Conservation (phyloP, 2,888 invertebrate genomes). For the Bellardia bayeri region DNA sequence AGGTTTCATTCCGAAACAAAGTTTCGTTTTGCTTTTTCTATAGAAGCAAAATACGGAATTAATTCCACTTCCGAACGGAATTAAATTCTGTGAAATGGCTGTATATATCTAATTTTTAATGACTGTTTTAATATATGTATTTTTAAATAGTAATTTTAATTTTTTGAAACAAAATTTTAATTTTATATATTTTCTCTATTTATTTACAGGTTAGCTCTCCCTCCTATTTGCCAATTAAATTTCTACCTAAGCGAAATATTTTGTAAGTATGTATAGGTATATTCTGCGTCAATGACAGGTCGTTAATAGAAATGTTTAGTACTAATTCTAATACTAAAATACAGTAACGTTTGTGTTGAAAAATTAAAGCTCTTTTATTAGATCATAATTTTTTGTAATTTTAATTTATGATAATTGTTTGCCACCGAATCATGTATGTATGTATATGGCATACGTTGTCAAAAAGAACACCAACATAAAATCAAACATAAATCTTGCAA, state of each 20-base stretch:
- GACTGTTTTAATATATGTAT: not conserved
- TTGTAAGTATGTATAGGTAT: conserved; percentile 28
- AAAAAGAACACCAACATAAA: not conserved
- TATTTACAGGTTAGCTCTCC: conserved; percentile 38
- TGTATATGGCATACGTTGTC: conserved; percentile 22
- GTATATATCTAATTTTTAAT: too few species aligned
- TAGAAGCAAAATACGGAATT: too few species aligned
- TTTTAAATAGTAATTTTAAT: not conserved
- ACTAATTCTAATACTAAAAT: not conserved
- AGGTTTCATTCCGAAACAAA: too few species aligned
- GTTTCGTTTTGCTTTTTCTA: too few species aligned
- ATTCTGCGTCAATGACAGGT: not conserved
- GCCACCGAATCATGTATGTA: conserved; percentile 29
- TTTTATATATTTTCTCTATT: conserved; percentile 14
- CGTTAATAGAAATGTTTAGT: not conserved
- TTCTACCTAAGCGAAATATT: not conserved
- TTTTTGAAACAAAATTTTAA: not conserved
- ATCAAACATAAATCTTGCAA: conserved; percentile 8
- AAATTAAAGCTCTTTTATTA: not conserved
- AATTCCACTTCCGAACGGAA: too few species aligned
- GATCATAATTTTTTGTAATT: not conserved
- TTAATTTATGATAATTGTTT: conserved; percentile 33
- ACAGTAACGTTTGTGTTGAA: not conserved
- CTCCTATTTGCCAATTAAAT: not conserved
- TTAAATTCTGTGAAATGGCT: too few species aligned